Base-by-base conservation (phyloP, 2,888 invertebrate genomes). In the Endomychus coccineus region DNA sequence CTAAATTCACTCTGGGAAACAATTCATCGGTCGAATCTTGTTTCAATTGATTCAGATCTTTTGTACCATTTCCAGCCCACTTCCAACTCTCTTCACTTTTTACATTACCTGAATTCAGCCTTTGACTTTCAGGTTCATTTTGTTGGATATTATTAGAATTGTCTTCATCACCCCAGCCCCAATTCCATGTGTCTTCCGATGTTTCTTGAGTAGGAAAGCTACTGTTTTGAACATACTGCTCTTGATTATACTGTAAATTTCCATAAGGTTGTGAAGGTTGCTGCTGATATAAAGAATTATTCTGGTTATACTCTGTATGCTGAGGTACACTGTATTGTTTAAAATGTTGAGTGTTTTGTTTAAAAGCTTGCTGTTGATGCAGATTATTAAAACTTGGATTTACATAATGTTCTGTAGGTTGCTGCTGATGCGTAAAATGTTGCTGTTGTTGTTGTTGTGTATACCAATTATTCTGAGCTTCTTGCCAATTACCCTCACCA, bases 101-200 rank as follows among this genome's bases (percentile, higher is more conserved):
- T 61, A 80, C 77, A 54, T 76, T 76, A 46, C 78, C 77, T 2
- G n/a, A n/a, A n/a, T n/a, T n/a, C n/a, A n/a, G n/a, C n/a, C n/a
- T n/a, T n/a, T n/a, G n/a, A n/a, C n/a, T n/a, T n/a, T n/a, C n/a
- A 12, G 14, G 15, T 49, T 56, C n/a, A 42, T 50, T 55, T 2
- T 46, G 32, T 34, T 34, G n/a, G 21, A 16, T 16, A 25, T 43
- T 39, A 44, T 64, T 65, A 3, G 62, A 62, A 39, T 64, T 63
- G 34, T 66, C 60, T 43, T 67, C 66, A 41, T 77, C 77, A 9
- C 75, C 77, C 77, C 76, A 76, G 2, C 72, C 73, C 77, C 76
- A 76, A 19, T 45, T 44, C 2, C 37, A 32, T 38, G 37, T 39
- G 16, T 17, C 6, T 3, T 31, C 31, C 14, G 43, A 6, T 11